phyloP scores from a whole-genome alignment of 1,140 invertebrate species.

The Lysiphlebus fabarum region DNA sequence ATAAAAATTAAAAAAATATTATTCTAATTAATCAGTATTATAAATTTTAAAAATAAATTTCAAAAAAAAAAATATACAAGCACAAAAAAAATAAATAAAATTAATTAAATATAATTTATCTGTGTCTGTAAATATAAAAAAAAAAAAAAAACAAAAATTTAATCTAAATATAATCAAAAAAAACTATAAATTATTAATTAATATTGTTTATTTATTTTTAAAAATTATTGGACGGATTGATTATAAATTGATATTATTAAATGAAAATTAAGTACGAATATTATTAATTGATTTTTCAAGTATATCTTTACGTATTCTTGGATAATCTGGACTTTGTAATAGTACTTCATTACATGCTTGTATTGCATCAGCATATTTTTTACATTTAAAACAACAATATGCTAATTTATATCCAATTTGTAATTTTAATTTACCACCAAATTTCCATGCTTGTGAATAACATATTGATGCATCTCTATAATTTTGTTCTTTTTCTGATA shows the following conservation, averaged over 20 bases:
- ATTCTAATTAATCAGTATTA: conserved; percentile 13
- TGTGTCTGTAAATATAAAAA: too few species aligned
- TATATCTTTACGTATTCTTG: conserved; percentile 89
- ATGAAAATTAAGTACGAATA: conserved; percentile 62
- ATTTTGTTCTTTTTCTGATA: conserved; percentile 90
- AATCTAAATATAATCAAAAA: too few species aligned
- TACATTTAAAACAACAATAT: conserved; percentile 88
- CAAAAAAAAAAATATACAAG: not conserved
- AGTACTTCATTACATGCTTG: conserved; percentile 82
- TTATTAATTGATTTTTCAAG: conserved; percentile 89
- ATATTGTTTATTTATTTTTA: too few species aligned
- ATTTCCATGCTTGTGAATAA: conserved; percentile 84
- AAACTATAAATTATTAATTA: too few species aligned
- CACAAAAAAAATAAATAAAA: conserved; percentile 1
- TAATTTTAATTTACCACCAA: conserved; percentile 75
- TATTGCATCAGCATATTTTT: conserved; percentile 82
- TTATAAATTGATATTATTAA: too few species aligned
- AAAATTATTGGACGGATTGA: too few species aligned
- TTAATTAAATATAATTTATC: not conserved
- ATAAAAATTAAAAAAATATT: not conserved
- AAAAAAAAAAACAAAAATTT: too few species aligned
- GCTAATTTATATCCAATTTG: conserved; percentile 88
- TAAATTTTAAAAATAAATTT: not conserved
- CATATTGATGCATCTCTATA: conserved; percentile 81
- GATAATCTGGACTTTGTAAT: conserved; percentile 80